Evolutionary conservation across 1,140 invertebrate species (phyloP).

Genomic region (Pseudomyrmex dendroicus): DNA sequence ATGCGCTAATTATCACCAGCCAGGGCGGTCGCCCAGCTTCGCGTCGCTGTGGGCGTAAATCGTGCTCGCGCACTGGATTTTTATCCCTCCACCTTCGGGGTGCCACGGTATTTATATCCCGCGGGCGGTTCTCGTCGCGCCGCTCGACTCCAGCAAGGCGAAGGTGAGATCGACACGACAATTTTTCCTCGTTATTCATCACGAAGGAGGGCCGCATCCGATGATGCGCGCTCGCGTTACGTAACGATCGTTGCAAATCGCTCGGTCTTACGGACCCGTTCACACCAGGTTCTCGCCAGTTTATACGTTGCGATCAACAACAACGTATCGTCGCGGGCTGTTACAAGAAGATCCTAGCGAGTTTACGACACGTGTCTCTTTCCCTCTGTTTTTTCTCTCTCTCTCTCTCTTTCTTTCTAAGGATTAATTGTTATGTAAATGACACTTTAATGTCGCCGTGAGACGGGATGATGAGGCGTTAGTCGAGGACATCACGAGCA

Average conservation of each 20-base stretch:
- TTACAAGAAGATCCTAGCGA: background rate
- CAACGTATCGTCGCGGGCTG: background rate
- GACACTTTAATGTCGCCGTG: conserved; percentile 8
- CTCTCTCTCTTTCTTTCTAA: too few relatives aligned
- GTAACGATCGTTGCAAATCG: conserved; percentile 44
- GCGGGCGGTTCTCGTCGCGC: conserved; percentile 25
- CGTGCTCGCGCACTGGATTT: conserved; percentile 64
- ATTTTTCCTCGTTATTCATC: conserved; percentile 46
- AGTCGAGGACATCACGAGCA: background rate
- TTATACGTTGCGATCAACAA: background rate
- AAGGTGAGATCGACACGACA: background rate
- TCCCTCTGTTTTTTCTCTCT: too few relatives aligned
- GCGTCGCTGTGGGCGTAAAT: conserved; percentile 68
- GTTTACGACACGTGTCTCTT: background rate
- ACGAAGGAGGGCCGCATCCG: background rate
- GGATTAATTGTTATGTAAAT: conserved; percentile 43
- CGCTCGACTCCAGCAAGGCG: conserved; percentile 20
- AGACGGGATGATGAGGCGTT: background rate
- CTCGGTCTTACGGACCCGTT: background rate
- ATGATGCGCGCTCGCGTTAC: background rate
- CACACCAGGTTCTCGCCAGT: background rate
- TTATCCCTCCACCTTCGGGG: conserved; percentile 57
- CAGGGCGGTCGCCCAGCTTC: conserved; percentile 40
- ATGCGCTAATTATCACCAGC: conserved; percentile 76
- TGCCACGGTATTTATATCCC: conserved; percentile 64